Evolutionary conservation across 2,113 vertebrate genomes (phyloP).

Genomic region (Acanthisitta chloris): DNA sequence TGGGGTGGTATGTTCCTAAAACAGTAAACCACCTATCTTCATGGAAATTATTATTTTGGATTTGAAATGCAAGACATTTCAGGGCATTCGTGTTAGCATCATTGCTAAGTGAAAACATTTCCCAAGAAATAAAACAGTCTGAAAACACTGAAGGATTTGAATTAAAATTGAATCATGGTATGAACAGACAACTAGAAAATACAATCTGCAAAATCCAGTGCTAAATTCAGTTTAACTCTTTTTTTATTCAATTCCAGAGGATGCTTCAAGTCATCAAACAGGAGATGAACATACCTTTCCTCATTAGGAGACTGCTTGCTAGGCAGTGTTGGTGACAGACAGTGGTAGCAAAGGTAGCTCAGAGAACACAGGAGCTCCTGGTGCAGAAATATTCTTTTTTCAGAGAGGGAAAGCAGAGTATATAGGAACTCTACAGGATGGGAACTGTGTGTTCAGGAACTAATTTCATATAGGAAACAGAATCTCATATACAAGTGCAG

Average conservation of each 20-base stretch:
- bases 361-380: not conserved
- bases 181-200: not conserved
- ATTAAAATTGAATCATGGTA: not conserved
- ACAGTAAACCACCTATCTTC: not conserved
- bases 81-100: not conserved
- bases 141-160: not conserved
- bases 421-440: not conserved
- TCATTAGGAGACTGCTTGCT: not conserved
- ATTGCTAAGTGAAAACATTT: not conserved
- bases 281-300: not conserved
- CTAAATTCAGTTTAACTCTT: not conserved
- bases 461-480: not conserved
- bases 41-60: not conserved
- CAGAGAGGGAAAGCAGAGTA: not conserved
- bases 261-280: not conserved
- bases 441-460: not conserved
- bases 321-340: not conserved
- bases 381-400: not conserved
- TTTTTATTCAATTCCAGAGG: not conserved
- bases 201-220: not conserved
- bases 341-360: not conserved
- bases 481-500: not conserved
- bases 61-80: not conserved
- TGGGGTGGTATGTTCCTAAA: not conserved
- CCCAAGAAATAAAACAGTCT: not conserved